Evolutionary conservation across 2,797 vertebrate genomes (phyloP), one percentile per base, ranked within the genome.

Genomic region (Sebastes paucispinis): DNA sequence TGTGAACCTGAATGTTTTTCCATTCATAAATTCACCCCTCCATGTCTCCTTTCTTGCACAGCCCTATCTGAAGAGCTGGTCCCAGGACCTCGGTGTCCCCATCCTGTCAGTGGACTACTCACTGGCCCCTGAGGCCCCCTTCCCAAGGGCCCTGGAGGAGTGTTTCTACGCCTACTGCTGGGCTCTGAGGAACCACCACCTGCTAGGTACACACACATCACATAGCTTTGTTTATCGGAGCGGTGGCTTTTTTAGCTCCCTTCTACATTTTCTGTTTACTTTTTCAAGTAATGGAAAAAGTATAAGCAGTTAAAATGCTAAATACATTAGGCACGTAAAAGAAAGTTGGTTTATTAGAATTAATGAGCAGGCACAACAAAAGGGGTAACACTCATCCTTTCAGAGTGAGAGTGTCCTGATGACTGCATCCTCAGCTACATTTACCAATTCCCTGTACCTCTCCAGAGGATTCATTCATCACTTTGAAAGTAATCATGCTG

Each of bases 111-210:
- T 98, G 14, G 97, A 98, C 88, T 98, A 98, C 86, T 98, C 98
- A 1, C 93, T 98, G 82, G 97, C 98, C 5, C 97, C 98, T 0
- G 98, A 98, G 84, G 97, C 97, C 1, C 98, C 98, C 3, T 98
- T 98, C 84, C 98, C 98, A 20, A 91, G 97, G 1, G 98, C 98
- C 0, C 91, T 98, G 65, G 98, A 98, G 84, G 98, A 98, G 79
- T 98, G 98, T 84, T 98, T 98, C 93, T 98, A 96, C 1, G 97
- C 97, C 55, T 98, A 98, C 93, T 98, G 97, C 94, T 98, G 97
- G 98, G 97, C 98, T 60, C 69, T 98, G 81, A 96, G 94, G 79
- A 94, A 98, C 92, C 96, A 96, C 77, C 93, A 93, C 73, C 90
- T 98, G 29, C 93, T 98, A 8, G 97, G 98, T 98, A 86, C 55